Base-by-base conservation (phyloP, 2,113 vertebrate species). In the Hippoglossus stenolepis region DNA sequence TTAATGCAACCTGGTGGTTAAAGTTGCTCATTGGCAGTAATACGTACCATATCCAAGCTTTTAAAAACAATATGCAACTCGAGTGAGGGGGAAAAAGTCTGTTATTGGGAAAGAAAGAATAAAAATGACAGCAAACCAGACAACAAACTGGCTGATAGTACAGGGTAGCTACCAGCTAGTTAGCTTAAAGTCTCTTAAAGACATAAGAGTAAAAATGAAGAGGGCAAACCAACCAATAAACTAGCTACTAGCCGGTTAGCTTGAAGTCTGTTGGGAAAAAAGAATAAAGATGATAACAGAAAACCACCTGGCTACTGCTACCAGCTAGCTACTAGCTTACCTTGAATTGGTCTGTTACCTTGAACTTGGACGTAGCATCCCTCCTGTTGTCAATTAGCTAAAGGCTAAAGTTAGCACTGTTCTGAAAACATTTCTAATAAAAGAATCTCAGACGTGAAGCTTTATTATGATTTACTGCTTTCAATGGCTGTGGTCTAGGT, bases 271-370 rank as follows among this genome's bases (percentile, higher is more conserved):
- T 38, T 38, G 9, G 9, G 35, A 2, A 38, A 38, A 0, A 38
- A 2, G 9, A 38, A 38, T 10, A 10, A 10, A 38, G 35, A 38
- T 38, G 9, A 2, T 2, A 38, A 38, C 35, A 9, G 35, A 2
- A 10, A 38, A 10, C 8, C 38, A 57, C 26, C 28, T 11, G 1
- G 2, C 15, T 38, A 38, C 20, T 0, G 49, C 49, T 18, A 51
- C 5, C 49, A 51, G 6, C 49, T 18, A 51, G 45, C 14, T 3
- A 3, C 2, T 49, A 58, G 38, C 60, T 73, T 73, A 83, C 80
- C 80, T 70, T 38, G 6, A 57, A 57, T 28, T 5, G 7, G 38
- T n/a, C 12, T 35, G 12, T 40, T 3, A 21, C 23, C 4, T 21
- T 23, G 6, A 65, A 60, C 35, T 15, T 51, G 40, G 40, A 43